Conservation (phyloP, 2,797 vertebrate species). For the Pristis pectinata region DNA sequence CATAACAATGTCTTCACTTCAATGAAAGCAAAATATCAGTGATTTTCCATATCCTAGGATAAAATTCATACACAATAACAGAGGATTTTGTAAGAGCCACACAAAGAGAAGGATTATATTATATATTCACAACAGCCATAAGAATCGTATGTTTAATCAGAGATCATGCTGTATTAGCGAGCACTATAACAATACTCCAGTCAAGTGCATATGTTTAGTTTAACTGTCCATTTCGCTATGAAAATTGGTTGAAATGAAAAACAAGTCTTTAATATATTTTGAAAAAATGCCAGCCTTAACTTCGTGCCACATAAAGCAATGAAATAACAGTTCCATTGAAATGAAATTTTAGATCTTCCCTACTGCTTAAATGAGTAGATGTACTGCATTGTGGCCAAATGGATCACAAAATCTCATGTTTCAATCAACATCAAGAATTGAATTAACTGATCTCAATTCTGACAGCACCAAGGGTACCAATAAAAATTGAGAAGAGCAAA, state of each 20-base stretch:
- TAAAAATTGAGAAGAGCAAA: neutral
- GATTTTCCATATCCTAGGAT: conserved; percentile 4
- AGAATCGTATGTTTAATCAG: conserved; percentile 20
- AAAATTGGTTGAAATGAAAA: neutral
- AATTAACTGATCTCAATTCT: neutral
- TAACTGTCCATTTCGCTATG: neutral
- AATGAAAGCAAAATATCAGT: neutral
- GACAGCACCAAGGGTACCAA: neutral
- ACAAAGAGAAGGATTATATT: conserved; percentile 11
- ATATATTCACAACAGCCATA: neutral
- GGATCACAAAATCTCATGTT: neutral
- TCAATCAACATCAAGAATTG: neutral
- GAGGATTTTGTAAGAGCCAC: neutral
- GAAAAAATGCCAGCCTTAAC: neutral
- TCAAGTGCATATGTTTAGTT: neutral
- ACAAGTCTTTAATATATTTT: neutral
- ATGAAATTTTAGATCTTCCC: neutral
- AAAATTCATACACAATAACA: neutral
- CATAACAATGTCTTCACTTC: neutral
- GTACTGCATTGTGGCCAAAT: neutral
- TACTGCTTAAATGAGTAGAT: neutral
- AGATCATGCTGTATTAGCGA: conserved; percentile 1
- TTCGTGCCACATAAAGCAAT: neutral
- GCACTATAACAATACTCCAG: neutral
- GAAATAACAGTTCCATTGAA: conserved; percentile 5